These are phyloP conservation scores for Diabrotica virgifera DNA, from an alignment of 1,140 invertebrate species.

Conservation along the genomic window DNA sequence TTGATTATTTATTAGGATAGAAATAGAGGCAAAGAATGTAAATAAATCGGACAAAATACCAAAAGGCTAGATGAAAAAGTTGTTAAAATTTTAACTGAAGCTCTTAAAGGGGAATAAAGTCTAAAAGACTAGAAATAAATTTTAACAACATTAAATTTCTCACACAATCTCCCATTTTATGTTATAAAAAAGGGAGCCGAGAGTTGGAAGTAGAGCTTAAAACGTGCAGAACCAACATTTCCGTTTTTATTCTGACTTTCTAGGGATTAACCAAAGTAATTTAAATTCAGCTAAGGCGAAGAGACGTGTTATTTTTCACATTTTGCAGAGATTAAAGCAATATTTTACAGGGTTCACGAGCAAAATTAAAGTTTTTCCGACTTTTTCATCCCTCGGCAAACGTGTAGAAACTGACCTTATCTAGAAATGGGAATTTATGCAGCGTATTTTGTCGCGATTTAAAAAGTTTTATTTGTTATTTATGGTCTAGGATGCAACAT, in stretches of 20 bases:
- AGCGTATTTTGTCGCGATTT: constrained; percentile 44
- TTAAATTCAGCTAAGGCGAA: constrained; percentile 48
- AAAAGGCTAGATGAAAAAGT: background rate
- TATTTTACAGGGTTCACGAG: constrained; percentile 46
- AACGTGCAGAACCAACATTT: constrained; percentile 29
- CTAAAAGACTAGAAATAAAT: constrained; percentile 6
- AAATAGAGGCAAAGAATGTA: no score
- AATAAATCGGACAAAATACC: no score
- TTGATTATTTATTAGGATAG: no score
- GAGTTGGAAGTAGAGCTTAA: background rate
- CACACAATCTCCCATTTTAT: background rate
- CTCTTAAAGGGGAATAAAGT: background rate
- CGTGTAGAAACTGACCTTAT: constrained; percentile 47
- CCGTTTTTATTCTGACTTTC: constrained; percentile 41
- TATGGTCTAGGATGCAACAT: constrained; percentile 31
- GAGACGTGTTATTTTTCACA: constrained; percentile 46
- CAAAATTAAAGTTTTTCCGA: constrained; percentile 48
- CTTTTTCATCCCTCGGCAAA: constrained; percentile 35
- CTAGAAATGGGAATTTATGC: constrained; percentile 46
- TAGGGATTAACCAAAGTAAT: constrained; percentile 45
- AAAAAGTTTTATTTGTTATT: constrained; percentile 44
- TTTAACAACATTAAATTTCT: constrained; percentile 2
- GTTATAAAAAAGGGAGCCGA: constrained; percentile 6
- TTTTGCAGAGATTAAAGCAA: constrained; percentile 49
- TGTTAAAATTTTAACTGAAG: background rate